Evolutionary conservation across 2,888 invertebrate genomes (phyloP), one percentile per base, ranked within the genome.

Genomic region (Drosophila diplacantha): DNA sequence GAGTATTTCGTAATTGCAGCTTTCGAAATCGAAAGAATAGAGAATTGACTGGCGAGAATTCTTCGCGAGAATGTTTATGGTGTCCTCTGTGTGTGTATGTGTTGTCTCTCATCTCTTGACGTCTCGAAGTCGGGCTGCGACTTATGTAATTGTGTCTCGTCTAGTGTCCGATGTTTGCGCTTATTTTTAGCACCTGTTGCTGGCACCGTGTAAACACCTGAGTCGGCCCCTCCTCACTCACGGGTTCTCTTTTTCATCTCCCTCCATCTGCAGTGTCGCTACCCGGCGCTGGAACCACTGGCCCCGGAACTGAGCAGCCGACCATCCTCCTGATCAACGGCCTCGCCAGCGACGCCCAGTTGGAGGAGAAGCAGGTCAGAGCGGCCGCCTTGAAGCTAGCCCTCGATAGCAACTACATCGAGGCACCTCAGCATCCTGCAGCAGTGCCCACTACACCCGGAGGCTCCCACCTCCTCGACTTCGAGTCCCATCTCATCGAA

Each of bases 401-500:
- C 34, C 59, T 77, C 24, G 66, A 50, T 24, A 67, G 57, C 51
- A 61, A 59, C 62, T 64, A 70, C 34, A 71, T 51, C 58, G 70
- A 53, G 64, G 62, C 47, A 20, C 20, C 34, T 14, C 35, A 49
- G 54, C 35, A 47, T n/a, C 60, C 46, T 32, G 43, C 58, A 47
- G 63, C 20, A 49, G 60, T 58, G 53, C 75, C 78, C n/a, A 78
- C 71, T 18, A 81, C 74, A 22, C 74, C 77, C 22, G 76, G 74
- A 9, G 81, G 78, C 34, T 69, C 71, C 3, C 75, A 83, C 62
- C 74, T 87, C 58, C 73, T 87, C 47, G 85, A 88, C 61, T 84
- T 88, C 59, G 87, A 88, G 76, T 88, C 88, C 65, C 87, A 88
- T 76, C 77, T 88, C 29, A 88, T 88, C 58, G 87, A 88, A 65